These are phyloP conservation scores for Leptogaster cylindrica DNA, from an alignment of 2,888 invertebrate species.

Conservation along the genomic window DNA sequence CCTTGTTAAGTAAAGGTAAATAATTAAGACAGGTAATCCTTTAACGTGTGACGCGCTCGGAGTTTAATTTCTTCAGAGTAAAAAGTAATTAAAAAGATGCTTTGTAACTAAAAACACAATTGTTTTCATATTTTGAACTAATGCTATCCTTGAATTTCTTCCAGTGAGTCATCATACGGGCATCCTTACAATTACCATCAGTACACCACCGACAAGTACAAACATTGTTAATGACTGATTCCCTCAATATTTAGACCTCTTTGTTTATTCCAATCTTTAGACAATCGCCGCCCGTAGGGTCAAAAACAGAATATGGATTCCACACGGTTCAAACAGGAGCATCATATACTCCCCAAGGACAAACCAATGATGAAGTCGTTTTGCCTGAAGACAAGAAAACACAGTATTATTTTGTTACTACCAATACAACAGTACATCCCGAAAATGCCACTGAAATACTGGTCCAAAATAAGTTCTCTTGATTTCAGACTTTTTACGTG, in stretches of 20 bases:
- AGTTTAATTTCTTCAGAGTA: too few relatives aligned
- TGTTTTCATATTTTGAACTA: too few relatives aligned
- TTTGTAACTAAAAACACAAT: too few relatives aligned
- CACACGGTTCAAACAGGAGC: conserved; percentile 47
- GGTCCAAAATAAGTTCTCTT: neutral
- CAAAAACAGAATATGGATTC: conserved; percentile 45
- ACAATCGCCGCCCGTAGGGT: conserved; percentile 8
- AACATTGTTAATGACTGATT: neutral
- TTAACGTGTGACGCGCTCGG: too few relatives aligned
- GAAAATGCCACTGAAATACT: neutral
- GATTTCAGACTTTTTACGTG: conserved; percentile 13
- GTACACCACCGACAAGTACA: neutral
- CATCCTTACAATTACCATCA: conserved; percentile 8
- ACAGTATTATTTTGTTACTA: conserved; percentile 42
- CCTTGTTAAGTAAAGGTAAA: too few relatives aligned
- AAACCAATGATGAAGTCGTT: conserved; percentile 24
- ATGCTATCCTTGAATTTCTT: too few relatives aligned
- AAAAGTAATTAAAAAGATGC: too few relatives aligned
- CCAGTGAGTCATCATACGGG: neutral
- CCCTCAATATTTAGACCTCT: neutral
- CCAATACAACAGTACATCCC: conserved; percentile 43
- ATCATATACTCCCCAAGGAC: conserved; percentile 42
- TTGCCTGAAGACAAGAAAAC: conserved; percentile 46
- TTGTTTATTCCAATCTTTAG: too few relatives aligned
- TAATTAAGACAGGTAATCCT: too few relatives aligned